These are phyloP conservation scores for Chelidonichthys spinosus DNA, from an alignment of 2,797 vertebrate genomes.

Conservation along the genomic window DNA sequence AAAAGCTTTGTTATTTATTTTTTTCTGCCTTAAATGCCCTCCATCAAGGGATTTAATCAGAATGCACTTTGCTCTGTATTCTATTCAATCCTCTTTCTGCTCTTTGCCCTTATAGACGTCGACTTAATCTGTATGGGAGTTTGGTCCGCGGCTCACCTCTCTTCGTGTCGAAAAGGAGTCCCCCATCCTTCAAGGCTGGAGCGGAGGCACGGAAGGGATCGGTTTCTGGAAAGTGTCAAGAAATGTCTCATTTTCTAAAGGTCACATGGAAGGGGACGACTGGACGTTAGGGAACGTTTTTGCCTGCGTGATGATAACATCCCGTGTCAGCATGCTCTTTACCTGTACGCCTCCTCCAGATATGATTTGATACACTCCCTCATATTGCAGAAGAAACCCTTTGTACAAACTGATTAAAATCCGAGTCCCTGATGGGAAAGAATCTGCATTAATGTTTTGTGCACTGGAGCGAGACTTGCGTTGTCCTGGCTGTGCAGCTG, in stretches of 20 bases:
- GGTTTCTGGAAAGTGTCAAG: slow-evolving; percentile 49
- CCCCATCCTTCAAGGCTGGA: slow-evolving; percentile 10
- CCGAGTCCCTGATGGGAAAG: slow-evolving; percentile 37
- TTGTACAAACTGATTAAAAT: slow-evolving; percentile 60
- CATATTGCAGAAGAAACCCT: slow-evolving; percentile 14
- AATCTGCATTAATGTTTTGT: slow-evolving; percentile 63
- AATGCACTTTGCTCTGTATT: slow-evolving; percentile 65
- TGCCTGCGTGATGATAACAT: slow-evolving; percentile 40
- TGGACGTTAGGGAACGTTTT: not conserved
- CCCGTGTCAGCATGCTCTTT: slow-evolving; percentile 58
- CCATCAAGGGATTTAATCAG: slow-evolving; percentile 77
- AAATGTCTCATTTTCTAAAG: slow-evolving; percentile 58
- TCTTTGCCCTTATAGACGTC: slow-evolving; percentile 61
- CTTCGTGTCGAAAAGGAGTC: slow-evolving; percentile 37
- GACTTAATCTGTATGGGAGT: slow-evolving; percentile 68
- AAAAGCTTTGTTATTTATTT: slow-evolving; percentile 76
- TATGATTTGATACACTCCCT: not conserved
- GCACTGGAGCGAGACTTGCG: slow-evolving; percentile 51
- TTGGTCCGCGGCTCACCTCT: slow-evolving; percentile 48
- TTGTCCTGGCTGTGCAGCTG: slow-evolving; percentile 65
- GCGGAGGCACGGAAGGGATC: slow-evolving; percentile 24
- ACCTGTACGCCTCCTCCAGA: slow-evolving; percentile 28
- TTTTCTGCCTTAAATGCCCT: slow-evolving; percentile 62
- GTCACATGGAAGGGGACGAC: slow-evolving; percentile 42
- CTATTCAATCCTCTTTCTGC: slow-evolving; percentile 74